Percentiles rank a stretch among this genome's conserved stretches.
Conservation (phyloP, 2,888 invertebrate genomes). For the Folsomia manolachei region DNA sequence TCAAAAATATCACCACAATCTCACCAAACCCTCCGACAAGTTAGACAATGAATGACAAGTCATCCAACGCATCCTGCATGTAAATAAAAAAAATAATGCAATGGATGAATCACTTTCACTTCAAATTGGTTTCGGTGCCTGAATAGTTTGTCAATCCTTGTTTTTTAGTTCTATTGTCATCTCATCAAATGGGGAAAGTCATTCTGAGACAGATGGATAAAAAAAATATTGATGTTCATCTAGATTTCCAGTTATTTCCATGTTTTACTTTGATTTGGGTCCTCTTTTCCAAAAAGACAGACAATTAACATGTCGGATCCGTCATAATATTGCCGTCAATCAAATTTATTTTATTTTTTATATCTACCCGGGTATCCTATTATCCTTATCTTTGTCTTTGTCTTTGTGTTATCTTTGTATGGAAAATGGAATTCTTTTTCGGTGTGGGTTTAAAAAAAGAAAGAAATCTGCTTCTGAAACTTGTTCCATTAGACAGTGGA, state of each 20-base stretch:
- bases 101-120: neutral
- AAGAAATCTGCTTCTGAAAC: too few species aligned
- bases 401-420: too few species aligned
- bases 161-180: neutral
- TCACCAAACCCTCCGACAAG: neutral
- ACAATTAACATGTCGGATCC: neutral
- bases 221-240: neutral
- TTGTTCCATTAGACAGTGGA: neutral
- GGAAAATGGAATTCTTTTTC: too few species aligned
- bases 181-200: neutral
- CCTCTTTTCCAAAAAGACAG: neutral
- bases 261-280: too few species aligned
- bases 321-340: neutral
- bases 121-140: neutral
- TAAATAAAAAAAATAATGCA: neutral
- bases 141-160: neutral
- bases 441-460: too few species aligned
- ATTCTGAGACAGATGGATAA: neutral
- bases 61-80: neutral
- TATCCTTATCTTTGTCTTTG: too few species aligned
- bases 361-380: too few species aligned
- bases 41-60: neutral
- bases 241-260: neutral
- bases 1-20: neutral
- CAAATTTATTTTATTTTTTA: neutral